Evolutionary conservation across 2,113 vertebrate species (phyloP).

Genomic region (Grallaria varia): DNA sequence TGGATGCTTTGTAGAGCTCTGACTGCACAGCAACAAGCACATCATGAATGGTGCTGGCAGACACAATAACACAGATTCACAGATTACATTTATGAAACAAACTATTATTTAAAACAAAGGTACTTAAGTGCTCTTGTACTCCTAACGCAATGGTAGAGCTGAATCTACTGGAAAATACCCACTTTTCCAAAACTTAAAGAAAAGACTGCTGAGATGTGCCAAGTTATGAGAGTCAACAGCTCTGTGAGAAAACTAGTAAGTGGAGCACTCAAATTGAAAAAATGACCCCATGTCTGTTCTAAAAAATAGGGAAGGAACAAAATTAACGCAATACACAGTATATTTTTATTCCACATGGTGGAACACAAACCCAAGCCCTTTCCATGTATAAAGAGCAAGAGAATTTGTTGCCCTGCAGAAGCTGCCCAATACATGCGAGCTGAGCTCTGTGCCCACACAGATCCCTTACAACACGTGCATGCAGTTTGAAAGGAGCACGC

Average conservation of each 20-base stretch:
- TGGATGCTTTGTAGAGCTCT: neutral
- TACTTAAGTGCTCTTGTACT: neutral
- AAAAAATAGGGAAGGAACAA: neutral
- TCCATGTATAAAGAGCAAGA: neutral
- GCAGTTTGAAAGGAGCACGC: neutral
- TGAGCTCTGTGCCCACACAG: neutral
- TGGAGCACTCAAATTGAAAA: neutral
- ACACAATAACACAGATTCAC: neutral
- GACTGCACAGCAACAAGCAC: neutral
- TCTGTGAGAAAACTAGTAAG: neutral
- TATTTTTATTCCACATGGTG: neutral
- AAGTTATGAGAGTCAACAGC: neutral
- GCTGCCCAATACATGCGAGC: neutral
- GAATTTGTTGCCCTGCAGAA: neutral
- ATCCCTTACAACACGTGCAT: fast-evolving
- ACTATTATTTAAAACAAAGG: slow-evolving; percentile 11
- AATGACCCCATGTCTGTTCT: neutral
- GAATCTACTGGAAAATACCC: neutral
- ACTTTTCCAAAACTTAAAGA: neutral
- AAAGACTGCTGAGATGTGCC: neutral
- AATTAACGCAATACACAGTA: neutral
- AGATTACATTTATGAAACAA: slow-evolving; percentile 7
- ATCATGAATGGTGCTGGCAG: neutral
- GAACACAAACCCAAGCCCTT: neutral
- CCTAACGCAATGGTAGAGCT: neutral